A percentile compares a stretch with the other conserved stretches of the same genome.
These are phyloP conservation scores for Gallinago paraguaiae DNA, from an alignment of 2,113 vertebrate genomes.

Conservation along the genomic window DNA sequence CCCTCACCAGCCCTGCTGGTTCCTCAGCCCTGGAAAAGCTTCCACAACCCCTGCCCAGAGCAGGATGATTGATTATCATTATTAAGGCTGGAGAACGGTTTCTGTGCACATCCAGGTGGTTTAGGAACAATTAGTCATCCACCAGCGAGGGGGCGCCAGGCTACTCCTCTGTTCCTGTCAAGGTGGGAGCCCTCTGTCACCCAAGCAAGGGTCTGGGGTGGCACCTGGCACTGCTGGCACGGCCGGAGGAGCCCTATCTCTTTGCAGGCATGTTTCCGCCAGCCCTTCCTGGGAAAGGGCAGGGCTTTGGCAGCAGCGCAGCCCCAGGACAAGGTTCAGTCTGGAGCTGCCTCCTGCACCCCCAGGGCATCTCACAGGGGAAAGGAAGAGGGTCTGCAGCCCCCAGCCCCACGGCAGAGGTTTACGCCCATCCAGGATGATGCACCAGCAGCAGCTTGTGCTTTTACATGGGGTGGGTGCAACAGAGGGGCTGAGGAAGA, in stretches of 20 bases:
- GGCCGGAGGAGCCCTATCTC: neutral
- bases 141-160: fast-evolving
- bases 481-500: neutral
- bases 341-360: neutral
- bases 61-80: neutral
- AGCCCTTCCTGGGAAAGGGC: neutral
- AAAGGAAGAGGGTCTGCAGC: neutral
- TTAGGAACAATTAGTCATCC: neutral
- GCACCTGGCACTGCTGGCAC: neutral
- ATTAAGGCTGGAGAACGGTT: neutral
- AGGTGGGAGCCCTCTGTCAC: neutral
- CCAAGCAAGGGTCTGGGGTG: fast-evolving
- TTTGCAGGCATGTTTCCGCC: too few relatives aligned
- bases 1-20: fast-evolving
- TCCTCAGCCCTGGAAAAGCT: neutral
- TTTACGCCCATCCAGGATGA: fast-evolving
- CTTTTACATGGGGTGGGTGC: neutral
- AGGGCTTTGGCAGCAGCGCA: neutral
- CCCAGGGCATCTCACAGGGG: neutral
- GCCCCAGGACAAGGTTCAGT: neutral
- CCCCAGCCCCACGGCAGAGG: neutral
- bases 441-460: neutral
- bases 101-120: neutral
- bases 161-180: neutral
- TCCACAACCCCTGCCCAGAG: neutral